phyloP scores from a whole-genome alignment of 2,888 invertebrate species.

The Dendrolimus pini region DNA sequence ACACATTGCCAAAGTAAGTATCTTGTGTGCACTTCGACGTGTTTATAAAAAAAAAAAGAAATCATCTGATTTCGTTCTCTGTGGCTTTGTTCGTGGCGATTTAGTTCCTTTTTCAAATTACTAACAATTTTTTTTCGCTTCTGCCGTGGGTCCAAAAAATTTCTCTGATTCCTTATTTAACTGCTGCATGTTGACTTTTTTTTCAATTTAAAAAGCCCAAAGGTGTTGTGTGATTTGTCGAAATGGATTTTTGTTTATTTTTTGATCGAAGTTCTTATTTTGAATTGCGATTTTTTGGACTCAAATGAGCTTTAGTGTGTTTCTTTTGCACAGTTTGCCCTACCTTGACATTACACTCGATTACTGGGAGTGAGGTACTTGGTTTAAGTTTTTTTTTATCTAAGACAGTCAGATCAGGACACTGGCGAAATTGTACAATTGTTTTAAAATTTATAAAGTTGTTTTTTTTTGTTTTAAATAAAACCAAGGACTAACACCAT shows the following conservation, averaged over 20 bases:
- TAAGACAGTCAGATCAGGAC: conserved; percentile 51
- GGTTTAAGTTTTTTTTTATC: conserved; percentile 35
- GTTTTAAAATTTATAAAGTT: conserved; percentile 18
- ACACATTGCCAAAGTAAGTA: conserved; percentile 44
- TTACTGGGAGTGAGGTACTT: conserved; percentile 60
- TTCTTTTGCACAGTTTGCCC: conserved; percentile 62
- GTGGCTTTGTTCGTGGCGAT: conserved; percentile 40
- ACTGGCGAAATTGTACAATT: conserved; percentile 40
- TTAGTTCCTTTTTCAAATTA: conserved; percentile 21
- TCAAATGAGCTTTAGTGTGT: conserved; percentile 60
- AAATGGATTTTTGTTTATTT: conserved; percentile 13
- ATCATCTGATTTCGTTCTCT: conserved; percentile 57
- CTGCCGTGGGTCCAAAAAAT: conserved; percentile 68
- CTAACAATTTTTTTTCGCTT: conserved; percentile 47
- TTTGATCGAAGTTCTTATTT: conserved; percentile 9
- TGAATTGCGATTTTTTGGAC: conserved; percentile 62
- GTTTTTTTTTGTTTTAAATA: conserved; percentile 30
- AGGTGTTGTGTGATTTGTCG: conserved; percentile 60
- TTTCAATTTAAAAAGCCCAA: conserved; percentile 48
- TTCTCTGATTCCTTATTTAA: conserved; percentile 21
- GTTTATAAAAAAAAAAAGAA: conserved; percentile 14
- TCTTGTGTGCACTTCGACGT: conserved; percentile 11
- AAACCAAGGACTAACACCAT: conserved; percentile 52
- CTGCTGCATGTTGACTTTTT: conserved; percentile 40
- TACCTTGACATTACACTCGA: conserved; percentile 72